phyloP scores from a whole-genome alignment of 2,888 invertebrate species.

The Tetragonisca angustula region DNA sequence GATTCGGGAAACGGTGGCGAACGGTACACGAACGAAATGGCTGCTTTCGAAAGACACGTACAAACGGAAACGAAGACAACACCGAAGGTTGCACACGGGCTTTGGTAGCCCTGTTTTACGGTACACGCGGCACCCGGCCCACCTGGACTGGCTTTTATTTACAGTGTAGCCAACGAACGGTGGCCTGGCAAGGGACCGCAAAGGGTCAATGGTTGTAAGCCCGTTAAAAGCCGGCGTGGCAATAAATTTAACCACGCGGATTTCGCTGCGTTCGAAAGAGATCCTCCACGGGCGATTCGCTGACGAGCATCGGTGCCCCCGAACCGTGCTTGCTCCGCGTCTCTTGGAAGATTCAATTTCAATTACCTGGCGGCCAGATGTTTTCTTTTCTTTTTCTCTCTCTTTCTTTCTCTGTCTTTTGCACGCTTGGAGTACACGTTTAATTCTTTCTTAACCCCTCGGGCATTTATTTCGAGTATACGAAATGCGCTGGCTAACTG shows the following conservation, averaged over 20 bases:
- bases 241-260: constrained; percentile 45
- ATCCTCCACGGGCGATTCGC: not conserved
- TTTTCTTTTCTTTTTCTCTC: too few species aligned
- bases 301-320: not conserved
- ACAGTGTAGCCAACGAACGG: constrained; percentile 48
- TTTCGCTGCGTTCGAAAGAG: constrained; percentile 31
- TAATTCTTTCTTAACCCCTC: too few species aligned
- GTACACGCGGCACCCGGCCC: constrained; percentile 46
- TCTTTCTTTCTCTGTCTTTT: too few species aligned
- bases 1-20: constrained; percentile 11
- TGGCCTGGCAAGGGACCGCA: constrained; percentile 49
- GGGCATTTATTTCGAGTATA: too few species aligned
- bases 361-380: not conserved
- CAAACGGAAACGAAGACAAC: constrained; percentile 8
- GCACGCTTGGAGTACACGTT: too few species aligned
- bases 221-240: constrained; percentile 36
- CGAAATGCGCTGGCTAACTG: too few species aligned
- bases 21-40: constrained; percentile 12
- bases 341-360: not conserved
- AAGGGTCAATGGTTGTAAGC: constrained; percentile 56
- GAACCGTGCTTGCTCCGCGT: not conserved
- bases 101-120: constrained; percentile 62
- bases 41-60: constrained; percentile 20
- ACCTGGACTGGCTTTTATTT: constrained; percentile 54
- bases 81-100: constrained; percentile 25